A percentile compares a stretch with the other conserved stretches of the same genome.
These are phyloP conservation scores for Enteromius afrohamiltoni DNA, from an alignment of 2,797 vertebrate genomes.

Conservation along the genomic window DNA sequence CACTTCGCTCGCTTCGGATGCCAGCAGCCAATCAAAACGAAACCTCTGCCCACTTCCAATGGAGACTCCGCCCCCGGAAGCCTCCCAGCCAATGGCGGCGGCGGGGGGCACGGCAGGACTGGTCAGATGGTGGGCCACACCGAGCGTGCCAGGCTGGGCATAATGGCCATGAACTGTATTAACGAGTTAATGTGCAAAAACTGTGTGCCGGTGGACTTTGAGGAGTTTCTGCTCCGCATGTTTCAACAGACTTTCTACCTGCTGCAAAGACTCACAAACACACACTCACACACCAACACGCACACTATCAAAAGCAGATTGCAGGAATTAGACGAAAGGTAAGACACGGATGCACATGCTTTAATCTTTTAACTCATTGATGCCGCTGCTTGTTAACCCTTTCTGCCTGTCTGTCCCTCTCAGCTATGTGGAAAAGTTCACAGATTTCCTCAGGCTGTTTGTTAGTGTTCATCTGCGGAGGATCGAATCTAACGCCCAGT, in stretches of 20 bases:
- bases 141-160: conserved; percentile 88
- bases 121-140: conserved; percentile 67
- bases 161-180: conserved; percentile 97
- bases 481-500: conserved; percentile 96
- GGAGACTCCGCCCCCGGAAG: conserved; percentile 64
- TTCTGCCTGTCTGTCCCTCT: conserved; percentile 46
- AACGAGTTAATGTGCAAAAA: conserved; percentile 99
- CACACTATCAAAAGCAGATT: conserved; percentile 91
- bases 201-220: conserved; percentile 97
- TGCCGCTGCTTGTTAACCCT: conserved; percentile 23
- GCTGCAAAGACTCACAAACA: conserved; percentile 92
- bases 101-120: conserved; percentile 65
- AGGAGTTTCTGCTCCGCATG: conserved; percentile 96
- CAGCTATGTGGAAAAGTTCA: conserved; percentile 98
- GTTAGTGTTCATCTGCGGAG: conserved; percentile 95
- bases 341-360: conserved; percentile 52
- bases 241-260: conserved; percentile 99
- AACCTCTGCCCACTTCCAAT: conserved; percentile 70
- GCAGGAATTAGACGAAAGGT: conserved; percentile 98
- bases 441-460: conserved; percentile 96
- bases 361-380: conserved; percentile 16
- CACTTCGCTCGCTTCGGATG: conserved; percentile 98
- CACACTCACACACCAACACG: conserved; percentile 90
- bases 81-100: conserved; percentile 79
- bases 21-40: conserved; percentile 80